These are phyloP conservation scores for Galeopsomyia nigrocyanea DNA, from an alignment of 2,888 invertebrate species.

Conservation along the genomic window DNA sequence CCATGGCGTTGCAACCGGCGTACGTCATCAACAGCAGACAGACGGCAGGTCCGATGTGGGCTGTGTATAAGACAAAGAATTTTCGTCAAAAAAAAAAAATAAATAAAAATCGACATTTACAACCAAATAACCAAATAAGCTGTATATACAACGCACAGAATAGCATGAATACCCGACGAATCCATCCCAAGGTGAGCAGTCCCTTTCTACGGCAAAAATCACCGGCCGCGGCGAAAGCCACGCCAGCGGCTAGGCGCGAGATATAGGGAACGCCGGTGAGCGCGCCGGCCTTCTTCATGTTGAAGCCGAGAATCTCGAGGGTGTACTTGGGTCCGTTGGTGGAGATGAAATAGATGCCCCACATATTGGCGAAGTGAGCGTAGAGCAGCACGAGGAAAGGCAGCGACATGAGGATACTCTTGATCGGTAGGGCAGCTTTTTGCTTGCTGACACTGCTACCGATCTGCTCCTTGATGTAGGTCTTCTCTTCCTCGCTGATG, in stretches of 20 bases:
- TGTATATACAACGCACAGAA: conserved; percentile 58
- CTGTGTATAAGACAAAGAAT: conserved; percentile 47
- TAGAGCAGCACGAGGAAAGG: conserved; percentile 79
- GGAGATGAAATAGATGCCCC: conserved; percentile 85
- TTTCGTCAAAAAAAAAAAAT: conserved; percentile 1
- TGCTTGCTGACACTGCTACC: conserved; percentile 62
- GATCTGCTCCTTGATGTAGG: conserved; percentile 72
- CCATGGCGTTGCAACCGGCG: conserved; percentile 58
- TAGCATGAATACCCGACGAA: conserved; percentile 63
- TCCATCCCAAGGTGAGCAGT: conserved; percentile 67
- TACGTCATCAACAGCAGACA: conserved; percentile 68
- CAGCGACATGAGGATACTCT: conserved; percentile 74
- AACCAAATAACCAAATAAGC: conserved; percentile 11
- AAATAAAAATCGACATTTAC: background rate
- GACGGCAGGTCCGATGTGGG: conserved; percentile 70
- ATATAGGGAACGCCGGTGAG: conserved; percentile 82
- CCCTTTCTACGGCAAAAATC: conserved; percentile 74
- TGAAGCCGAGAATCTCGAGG: conserved; percentile 80
- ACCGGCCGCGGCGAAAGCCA: conserved; percentile 80
- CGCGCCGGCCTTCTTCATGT: conserved; percentile 78
- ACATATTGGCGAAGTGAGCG: conserved; percentile 83
- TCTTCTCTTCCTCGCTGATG: conserved; percentile 75
- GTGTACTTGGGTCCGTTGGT: conserved; percentile 85
- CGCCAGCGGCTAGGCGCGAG: conserved; percentile 78
- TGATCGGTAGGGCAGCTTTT: conserved; percentile 74